Conservation (phyloP, 2,888 invertebrate species). For the Saturnia pavonia region DNA sequence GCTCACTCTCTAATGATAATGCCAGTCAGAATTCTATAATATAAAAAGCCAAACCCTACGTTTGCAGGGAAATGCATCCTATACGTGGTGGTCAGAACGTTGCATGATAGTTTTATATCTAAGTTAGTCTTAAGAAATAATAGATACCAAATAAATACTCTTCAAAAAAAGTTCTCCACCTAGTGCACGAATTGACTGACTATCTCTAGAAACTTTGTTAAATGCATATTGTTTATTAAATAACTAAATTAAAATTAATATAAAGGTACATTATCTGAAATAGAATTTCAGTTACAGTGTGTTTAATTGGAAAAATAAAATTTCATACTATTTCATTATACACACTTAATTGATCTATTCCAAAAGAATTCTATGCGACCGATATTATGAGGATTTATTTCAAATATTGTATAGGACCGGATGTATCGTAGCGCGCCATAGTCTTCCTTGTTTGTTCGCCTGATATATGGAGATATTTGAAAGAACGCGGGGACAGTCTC, state of each 20-base stretch:
- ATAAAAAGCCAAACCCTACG: too few relatives aligned
- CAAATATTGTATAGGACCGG: slow-evolving; percentile 47
- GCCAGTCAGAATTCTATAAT: too few relatives aligned
- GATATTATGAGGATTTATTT: slow-evolving; percentile 27
- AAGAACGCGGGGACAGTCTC: slow-evolving; percentile 74
- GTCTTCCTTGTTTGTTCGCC: slow-evolving; percentile 53
- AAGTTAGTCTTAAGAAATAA: too few relatives aligned
- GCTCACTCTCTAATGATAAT: too few relatives aligned
- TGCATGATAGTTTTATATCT: too few relatives aligned
- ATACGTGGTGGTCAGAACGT: too few relatives aligned
- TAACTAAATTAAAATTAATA: not conserved
- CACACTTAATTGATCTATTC: not conserved
- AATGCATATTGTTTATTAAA: not conserved
- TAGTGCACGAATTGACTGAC: too few relatives aligned
- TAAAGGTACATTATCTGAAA: not conserved
- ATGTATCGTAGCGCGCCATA: slow-evolving; percentile 61
- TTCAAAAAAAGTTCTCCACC: too few relatives aligned
- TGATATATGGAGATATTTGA: slow-evolving; percentile 59
- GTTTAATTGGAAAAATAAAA: not conserved
- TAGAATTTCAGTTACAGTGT: not conserved
- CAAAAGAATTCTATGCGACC: slow-evolving; percentile 31
- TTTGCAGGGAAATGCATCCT: too few relatives aligned
- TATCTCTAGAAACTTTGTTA: too few relatives aligned
- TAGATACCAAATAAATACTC: too few relatives aligned
- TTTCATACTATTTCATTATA: not conserved